Conservation (phyloP, 2,113 vertebrate species). For the Rhinoderma darwinii region DNA sequence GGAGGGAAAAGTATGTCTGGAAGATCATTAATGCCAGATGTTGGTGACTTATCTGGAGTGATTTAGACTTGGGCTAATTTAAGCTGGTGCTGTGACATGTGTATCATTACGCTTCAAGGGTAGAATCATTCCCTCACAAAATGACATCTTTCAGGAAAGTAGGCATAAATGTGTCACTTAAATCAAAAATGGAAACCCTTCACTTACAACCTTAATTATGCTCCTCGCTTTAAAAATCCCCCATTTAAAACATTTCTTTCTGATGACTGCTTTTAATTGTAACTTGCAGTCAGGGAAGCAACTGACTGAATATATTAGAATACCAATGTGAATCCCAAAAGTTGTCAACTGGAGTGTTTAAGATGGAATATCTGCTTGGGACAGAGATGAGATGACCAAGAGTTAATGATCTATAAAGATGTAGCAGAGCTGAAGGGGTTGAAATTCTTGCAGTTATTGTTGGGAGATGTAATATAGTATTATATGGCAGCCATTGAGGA, state of each 20-base stretch:
- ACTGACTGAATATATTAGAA: constrained; percentile 49
- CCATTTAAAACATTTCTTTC: constrained; percentile 27
- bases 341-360: not conserved
- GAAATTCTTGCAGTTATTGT: too few relatives aligned
- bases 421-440: not conserved
- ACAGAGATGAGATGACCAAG: not conserved
- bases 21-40: constrained; percentile 59
- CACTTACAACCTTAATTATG: constrained; percentile 51
- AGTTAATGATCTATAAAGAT: not conserved
- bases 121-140: constrained; percentile 58
- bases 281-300: constrained; percentile 18
- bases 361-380: not conserved
- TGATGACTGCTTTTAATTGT: constrained; percentile 46
- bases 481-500: too few relatives aligned
- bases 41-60: constrained; percentile 52
- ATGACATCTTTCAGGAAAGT: constrained; percentile 53
- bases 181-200: constrained; percentile 57
- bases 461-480: not conserved
- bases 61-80: constrained; percentile 54
- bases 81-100: constrained; percentile 52
- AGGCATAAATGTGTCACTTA: constrained; percentile 54
- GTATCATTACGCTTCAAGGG: constrained; percentile 57
- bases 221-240: constrained; percentile 27
- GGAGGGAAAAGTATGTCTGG: constrained; percentile 13
- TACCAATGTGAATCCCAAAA: not conserved